These are phyloP conservation scores for Talpa occidentalis DNA, from an alignment of 2,113 vertebrate species.

Conservation along the genomic window DNA sequence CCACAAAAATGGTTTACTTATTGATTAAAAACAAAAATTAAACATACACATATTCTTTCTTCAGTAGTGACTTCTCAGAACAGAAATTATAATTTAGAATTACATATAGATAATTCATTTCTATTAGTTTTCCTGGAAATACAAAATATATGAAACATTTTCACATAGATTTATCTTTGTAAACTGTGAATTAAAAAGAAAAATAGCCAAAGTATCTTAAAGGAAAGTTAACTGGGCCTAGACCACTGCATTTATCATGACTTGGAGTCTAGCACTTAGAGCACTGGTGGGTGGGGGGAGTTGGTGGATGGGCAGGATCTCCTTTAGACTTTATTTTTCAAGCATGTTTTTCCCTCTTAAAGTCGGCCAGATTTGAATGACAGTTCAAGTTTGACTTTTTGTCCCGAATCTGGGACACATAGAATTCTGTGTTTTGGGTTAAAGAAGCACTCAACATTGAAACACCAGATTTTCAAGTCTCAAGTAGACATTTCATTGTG, in stretches of 20 bases:
- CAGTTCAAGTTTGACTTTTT: not conserved
- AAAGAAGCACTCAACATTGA: not conserved
- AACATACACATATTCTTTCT: not conserved
- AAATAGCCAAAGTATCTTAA: not conserved
- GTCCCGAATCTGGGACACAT: too few relatives aligned
- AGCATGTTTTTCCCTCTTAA: not conserved
- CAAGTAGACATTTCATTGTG: not conserved
- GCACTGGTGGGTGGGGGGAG: not conserved
- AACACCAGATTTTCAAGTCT: not conserved
- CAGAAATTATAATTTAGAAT: not conserved
- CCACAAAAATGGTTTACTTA: not conserved
- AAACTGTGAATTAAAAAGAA: constrained; percentile 6
- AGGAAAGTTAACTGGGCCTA: not conserved
- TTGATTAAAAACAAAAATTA: not conserved
- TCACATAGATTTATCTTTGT: not conserved
- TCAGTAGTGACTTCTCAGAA: not conserved
- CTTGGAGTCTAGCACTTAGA: not conserved
- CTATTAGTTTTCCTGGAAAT: not conserved
- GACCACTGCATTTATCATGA: not conserved
- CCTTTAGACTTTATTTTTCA: constrained; percentile 25
- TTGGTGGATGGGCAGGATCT: not conserved
- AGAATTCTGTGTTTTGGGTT: not conserved
- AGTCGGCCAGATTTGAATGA: not conserved
- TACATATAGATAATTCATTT: not conserved
- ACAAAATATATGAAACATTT: not conserved